These are phyloP conservation scores for Macrobrachium rosenbergii DNA, from an alignment of 1,140 invertebrate species.

Conservation along the genomic window DNA sequence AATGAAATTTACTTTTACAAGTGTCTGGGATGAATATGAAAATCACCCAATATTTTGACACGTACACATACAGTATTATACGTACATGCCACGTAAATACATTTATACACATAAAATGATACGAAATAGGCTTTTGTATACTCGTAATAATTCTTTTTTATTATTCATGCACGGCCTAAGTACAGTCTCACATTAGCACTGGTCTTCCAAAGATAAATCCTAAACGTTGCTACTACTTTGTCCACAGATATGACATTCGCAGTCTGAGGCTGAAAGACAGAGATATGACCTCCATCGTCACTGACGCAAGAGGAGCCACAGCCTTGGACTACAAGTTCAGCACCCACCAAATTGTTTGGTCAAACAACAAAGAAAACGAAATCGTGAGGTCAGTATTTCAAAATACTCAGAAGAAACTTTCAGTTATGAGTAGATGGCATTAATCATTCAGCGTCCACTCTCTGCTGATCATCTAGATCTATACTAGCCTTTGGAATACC, in stretches of 20 bases:
- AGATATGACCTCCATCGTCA: conserved; percentile 84
- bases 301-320: conserved; percentile 85
- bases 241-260: conserved; percentile 80
- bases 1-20: too few species aligned
- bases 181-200: not conserved
- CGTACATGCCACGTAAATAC: too few species aligned
- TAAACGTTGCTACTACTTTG: too few species aligned
- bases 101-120: too few species aligned
- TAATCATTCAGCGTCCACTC: not conserved
- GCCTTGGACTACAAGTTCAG: conserved; percentile 90
- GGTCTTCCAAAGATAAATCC: not conserved
- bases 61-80: too few species aligned
- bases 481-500: too few species aligned
- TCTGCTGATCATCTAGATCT: too few species aligned
- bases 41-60: too few species aligned
- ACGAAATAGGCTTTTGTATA: too few species aligned
- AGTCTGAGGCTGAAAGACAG: conserved; percentile 90
- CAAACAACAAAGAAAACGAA: conserved; percentile 88
- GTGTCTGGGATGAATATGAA: too few species aligned
- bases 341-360: conserved; percentile 94
- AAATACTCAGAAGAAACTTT: not conserved
- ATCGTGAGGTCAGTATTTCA: conserved; percentile 83
- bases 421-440: not conserved
- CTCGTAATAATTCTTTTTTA: too few species aligned
- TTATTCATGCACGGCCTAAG: too few species aligned